Evolutionary conservation across 2,113 vertebrate genomes (phyloP).

Genomic region (Tinamus guttatus): DNA sequence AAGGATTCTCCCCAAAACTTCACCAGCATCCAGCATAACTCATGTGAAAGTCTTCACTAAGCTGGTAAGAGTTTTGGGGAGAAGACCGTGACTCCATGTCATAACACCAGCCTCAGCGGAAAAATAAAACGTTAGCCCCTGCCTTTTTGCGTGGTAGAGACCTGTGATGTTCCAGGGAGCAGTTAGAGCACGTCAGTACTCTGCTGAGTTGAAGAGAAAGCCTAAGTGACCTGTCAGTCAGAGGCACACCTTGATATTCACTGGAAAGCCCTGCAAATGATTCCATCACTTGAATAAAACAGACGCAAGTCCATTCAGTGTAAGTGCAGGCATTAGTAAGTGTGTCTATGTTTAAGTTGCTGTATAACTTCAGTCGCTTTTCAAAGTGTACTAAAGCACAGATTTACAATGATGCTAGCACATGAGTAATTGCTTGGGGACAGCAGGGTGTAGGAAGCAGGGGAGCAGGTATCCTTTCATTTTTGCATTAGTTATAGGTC

Average conservation of each 20-base stretch:
- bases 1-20: not conserved
- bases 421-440: conserved; percentile 53
- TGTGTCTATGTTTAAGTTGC: conserved; percentile 44
- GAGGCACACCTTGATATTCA: not conserved
- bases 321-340: conserved; percentile 18
- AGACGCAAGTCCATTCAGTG: not conserved
- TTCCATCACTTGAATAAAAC: conserved; percentile 29
- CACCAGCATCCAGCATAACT: not conserved
- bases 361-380: conserved; percentile 34
- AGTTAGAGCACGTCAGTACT: not conserved
- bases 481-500: conserved; percentile 22
- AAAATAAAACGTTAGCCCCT: not conserved
- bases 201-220: conserved; percentile 26
- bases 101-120: not conserved
- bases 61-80: not conserved
- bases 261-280: conserved; percentile 27
- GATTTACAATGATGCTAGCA: conserved; percentile 45
- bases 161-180: not conserved
- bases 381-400: conserved; percentile 1
- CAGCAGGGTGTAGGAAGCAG: conserved; percentile 7
- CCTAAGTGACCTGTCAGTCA: conserved; percentile 47
- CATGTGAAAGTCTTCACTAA: not conserved
- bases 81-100: not conserved
- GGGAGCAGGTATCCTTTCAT: conserved; percentile 47
- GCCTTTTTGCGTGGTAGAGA: not conserved